Evolutionary conservation across 23 tunicate species (phyloP).

Genomic region (Phallusia fumigata): DNA sequence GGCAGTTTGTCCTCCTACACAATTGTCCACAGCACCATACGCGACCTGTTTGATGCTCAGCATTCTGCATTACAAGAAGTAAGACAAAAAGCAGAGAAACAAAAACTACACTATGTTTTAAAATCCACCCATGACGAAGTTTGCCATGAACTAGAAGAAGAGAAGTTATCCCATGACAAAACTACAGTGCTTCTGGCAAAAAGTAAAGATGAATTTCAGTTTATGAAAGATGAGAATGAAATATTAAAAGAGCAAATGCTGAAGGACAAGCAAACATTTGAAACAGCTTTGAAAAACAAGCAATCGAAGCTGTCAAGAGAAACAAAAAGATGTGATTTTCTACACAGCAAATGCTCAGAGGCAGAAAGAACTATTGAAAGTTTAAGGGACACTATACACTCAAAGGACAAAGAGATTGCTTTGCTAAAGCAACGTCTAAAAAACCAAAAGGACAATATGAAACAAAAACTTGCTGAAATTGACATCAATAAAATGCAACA

Average conservation of each 20-base stretch:
- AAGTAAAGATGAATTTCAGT: slow-evolving; percentile 46
- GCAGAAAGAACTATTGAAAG: slow-evolving; percentile 41
- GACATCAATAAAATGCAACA: slow-evolving; percentile 81
- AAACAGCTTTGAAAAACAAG: slow-evolving; percentile 32
- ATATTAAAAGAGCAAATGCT: slow-evolving; percentile 56
- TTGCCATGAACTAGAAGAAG: slow-evolving; percentile 27
- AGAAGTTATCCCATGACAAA: slow-evolving; percentile 67
- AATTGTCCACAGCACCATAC: slow-evolving; percentile 55
- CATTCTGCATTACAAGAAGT: slow-evolving; percentile 44
- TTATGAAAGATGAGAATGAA: slow-evolving; percentile 48
- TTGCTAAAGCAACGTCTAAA: slow-evolving; percentile 58
- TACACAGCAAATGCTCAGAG: slow-evolving; percentile 50
- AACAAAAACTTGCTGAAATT: slow-evolving; percentile 61
- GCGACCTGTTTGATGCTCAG: slow-evolving; percentile 67
- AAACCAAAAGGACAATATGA: slow-evolving; percentile 56
- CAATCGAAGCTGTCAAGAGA: slow-evolving; percentile 59
- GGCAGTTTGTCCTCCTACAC: slow-evolving; percentile 34
- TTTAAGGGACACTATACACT: slow-evolving; percentile 22
- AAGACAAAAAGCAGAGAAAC: slow-evolving; percentile 42
- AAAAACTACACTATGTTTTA: slow-evolving; percentile 56
- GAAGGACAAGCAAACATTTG: slow-evolving; percentile 47
- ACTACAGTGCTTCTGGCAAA: slow-evolving; percentile 63
- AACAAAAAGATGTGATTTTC: slow-evolving; percentile 64
- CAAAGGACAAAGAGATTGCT: slow-evolving; percentile 69
- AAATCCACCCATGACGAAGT: slow-evolving; percentile 52